Evolutionary conservation across 2,888 invertebrate species (phyloP), one percentile per base, ranked within the genome.

Genomic region (Coenonympha glycerion): DNA sequence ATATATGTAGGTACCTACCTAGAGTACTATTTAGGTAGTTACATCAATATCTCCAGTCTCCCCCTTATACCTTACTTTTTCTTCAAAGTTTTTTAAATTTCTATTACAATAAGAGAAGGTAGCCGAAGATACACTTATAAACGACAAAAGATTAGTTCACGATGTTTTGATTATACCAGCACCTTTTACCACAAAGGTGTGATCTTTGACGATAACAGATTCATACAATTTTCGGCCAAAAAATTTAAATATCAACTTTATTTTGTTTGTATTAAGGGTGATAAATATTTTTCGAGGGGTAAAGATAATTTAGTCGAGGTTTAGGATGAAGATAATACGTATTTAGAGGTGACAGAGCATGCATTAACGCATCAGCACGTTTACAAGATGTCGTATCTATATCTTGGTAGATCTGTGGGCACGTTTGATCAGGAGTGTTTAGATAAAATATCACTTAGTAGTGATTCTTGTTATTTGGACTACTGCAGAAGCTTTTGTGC

Each of bases 131-230:
- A 15, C 16, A 16, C 9, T 16, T 15, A 15, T 28, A 28, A 15
- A 15, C 55, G 52, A 57, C 61, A 57, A 71, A 63, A 62, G 78
- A 79, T 80, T 79, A 80, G 60, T 71, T 73, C 69, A 74, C 76
- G 73, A 76, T 82, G 74, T 80, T 79, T 82, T 83, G 77, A 79
- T 80, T 76, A 68, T 73, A 71, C 63, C 67, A 73, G 72, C 66
- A 68, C 63, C 63, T 63, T 61, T 67, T 61, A 42, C 44, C 21
- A 44, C 61, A 63, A 68, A 72, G 64, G 68, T 68, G 69, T 69
- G 64, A 67, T 64, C 62, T 65, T 57, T 56, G 63, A 59, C 61
- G 66, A 66, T 65, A 56, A 64, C 26, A 50, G 37, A 8, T 33
- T 15, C 16, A 24, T 34, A 2, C 18, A 63, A 58, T 61, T 47